phyloP scores from a whole-genome alignment of 2,797 vertebrate species.

The Pseudocheirus occidentalis region DNA sequence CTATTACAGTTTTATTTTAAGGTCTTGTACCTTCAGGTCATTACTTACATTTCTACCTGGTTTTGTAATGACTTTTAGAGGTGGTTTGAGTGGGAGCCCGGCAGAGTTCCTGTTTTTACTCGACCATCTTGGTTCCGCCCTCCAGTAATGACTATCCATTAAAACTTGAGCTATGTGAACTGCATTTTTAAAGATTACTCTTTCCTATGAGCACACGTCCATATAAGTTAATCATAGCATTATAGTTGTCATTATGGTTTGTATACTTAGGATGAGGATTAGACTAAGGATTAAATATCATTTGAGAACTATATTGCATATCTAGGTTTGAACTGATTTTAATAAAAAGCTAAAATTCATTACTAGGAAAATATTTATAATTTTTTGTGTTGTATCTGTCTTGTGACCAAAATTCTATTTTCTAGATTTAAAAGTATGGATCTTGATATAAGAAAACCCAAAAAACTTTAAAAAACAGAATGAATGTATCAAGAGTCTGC shows the following conservation, averaged over 20 bases:
- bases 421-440: slow-evolving; percentile 45
- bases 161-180: slow-evolving; percentile 43
- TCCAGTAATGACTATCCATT: neutral
- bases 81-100: too few species aligned
- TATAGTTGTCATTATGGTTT: slow-evolving; percentile 22
- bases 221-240: slow-evolving; percentile 25
- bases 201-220: slow-evolving; percentile 32
- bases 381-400: slow-evolving; percentile 57
- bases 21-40: slow-evolving; percentile 36
- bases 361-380: slow-evolving; percentile 55
- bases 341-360: slow-evolving; percentile 52
- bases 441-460: slow-evolving; percentile 17
- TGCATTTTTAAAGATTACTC: slow-evolving; percentile 10
- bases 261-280: neutral
- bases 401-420: slow-evolving; percentile 62
- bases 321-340: slow-evolving; percentile 56
- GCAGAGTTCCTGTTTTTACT: too few species aligned
- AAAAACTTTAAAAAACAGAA: neutral
- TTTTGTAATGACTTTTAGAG: slow-evolving; percentile 4
- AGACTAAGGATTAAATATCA: neutral
- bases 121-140: too few species aligned
- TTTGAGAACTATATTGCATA: neutral
- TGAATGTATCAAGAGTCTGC: slow-evolving; percentile 26
- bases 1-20: neutral
- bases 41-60: slow-evolving; percentile 24